Conservation (phyloP, 2,888 invertebrate species). For the Seladonia tumulorum region DNA sequence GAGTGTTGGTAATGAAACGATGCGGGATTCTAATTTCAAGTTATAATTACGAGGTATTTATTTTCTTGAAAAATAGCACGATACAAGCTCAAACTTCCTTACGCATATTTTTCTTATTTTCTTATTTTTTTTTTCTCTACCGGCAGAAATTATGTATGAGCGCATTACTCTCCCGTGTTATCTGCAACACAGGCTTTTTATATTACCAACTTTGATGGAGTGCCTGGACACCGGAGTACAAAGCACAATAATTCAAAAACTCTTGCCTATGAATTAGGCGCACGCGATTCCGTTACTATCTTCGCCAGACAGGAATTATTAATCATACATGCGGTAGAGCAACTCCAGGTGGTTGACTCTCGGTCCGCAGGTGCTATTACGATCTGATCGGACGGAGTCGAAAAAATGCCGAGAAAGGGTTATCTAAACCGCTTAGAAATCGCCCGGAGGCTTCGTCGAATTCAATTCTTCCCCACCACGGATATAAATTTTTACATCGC, state of each 20-base stretch:
- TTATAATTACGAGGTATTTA: background rate
- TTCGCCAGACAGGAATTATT: constrained; percentile 59
- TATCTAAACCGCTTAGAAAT: background rate
- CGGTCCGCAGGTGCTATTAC: constrained; percentile 61
- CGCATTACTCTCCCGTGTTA: background rate
- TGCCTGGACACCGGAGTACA: constrained; percentile 27
- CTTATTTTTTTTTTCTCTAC: background rate
- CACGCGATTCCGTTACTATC: constrained; percentile 61
- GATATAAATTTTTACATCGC: background rate
- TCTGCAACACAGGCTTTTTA: background rate
- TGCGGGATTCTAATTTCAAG: background rate
- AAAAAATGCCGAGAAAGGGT: constrained; percentile 10
- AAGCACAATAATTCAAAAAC: constrained; percentile 53
- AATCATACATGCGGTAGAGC: constrained; percentile 53
- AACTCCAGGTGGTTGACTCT: constrained; percentile 66
- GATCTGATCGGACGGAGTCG: constrained; percentile 60
- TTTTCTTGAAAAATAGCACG: background rate
- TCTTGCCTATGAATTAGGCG: constrained; percentile 56
- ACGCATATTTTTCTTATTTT: background rate
- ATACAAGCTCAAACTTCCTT: background rate
- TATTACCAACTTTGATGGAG: constrained; percentile 26
- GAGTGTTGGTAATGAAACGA: background rate
- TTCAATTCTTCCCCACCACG: background rate
- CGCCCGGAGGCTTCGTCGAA: background rate
- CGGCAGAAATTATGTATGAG: background rate